Percentiles rank a stretch among this genome's conserved stretches.
Evolutionary conservation across 2,113 vertebrate species (phyloP).

Genomic region (Myiozetetes cayanensis): DNA sequence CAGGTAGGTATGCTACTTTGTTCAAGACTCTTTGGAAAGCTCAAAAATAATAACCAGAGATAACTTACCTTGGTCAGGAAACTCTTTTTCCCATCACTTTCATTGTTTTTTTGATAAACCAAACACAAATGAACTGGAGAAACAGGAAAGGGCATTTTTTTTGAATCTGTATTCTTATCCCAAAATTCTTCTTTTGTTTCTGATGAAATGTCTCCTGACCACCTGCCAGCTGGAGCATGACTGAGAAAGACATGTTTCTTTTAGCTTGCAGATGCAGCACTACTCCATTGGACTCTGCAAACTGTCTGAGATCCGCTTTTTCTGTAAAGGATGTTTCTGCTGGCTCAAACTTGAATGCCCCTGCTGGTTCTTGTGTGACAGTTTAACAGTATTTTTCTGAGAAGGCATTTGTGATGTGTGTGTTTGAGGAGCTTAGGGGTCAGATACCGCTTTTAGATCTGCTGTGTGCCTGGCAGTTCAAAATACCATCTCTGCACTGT

Average conservation of each 20-base stretch:
- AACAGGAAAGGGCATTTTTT: background rate
- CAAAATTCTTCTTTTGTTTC: background rate
- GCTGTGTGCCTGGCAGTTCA: background rate
- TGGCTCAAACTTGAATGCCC: background rate
- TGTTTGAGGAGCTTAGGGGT: background rate
- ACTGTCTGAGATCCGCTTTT: background rate
- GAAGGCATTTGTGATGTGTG: background rate
- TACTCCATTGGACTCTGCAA: background rate
- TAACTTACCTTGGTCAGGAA: background rate
- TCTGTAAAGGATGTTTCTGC: background rate
- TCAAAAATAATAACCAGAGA: background rate
- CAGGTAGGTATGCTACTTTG: background rate
- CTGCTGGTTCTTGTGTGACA: background rate
- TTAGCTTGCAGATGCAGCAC: background rate
- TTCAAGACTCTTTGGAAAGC: background rate
- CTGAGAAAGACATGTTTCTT: background rate
- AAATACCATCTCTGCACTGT: background rate
- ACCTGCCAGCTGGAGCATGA: background rate
- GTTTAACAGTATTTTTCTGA: background rate
- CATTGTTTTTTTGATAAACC: background rate
- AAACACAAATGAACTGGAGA: background rate
- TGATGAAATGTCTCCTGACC: background rate
- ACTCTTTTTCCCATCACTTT: background rate
- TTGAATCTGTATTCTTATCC: background rate
- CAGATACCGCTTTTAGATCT: background rate